Conservation (phyloP, 1,140 invertebrate species). For the Drosophila pectinifera region DNA sequence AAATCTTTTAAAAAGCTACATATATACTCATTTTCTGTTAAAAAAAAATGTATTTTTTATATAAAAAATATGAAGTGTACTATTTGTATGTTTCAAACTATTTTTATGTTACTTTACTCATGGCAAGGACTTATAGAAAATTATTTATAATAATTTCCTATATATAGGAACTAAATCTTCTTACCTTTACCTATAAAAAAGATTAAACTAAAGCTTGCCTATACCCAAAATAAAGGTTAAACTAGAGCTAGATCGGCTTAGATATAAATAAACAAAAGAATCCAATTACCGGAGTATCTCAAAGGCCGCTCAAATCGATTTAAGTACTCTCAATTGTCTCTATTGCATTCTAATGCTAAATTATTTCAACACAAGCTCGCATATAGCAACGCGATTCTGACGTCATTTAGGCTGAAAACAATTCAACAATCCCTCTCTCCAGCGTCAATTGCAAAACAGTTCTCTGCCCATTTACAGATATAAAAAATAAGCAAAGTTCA, state of each 20-base stretch:
- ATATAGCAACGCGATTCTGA: constrained; percentile 25
- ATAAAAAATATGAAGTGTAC: no score
- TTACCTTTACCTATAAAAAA: background rate
- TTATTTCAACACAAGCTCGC: constrained; percentile 15
- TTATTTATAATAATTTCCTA: no score
- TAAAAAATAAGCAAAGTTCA: constrained; percentile 51
- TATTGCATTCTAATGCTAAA: constrained; percentile 45
- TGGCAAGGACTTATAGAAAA: no score
- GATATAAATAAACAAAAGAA: background rate
- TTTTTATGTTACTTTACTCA: no score
- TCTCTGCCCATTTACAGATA: constrained; percentile 24
- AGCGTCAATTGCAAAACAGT: constrained; percentile 38
- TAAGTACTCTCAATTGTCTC: constrained; percentile 3
- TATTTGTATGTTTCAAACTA: no score
- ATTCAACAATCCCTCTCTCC: constrained; percentile 15
- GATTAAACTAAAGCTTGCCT: background rate
- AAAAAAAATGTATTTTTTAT: no score
- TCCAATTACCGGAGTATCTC: background rate
- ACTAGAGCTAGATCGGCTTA: background rate
- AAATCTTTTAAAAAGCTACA: no score
- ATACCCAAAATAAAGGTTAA: background rate
- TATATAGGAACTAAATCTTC: no score
- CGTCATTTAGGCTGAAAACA: constrained; percentile 37
- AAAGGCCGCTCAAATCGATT: background rate
- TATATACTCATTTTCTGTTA: no score